These are phyloP conservation scores for Pluvianellus socialis DNA, from an alignment of 2,113 vertebrate genomes.

Conservation along the genomic window DNA sequence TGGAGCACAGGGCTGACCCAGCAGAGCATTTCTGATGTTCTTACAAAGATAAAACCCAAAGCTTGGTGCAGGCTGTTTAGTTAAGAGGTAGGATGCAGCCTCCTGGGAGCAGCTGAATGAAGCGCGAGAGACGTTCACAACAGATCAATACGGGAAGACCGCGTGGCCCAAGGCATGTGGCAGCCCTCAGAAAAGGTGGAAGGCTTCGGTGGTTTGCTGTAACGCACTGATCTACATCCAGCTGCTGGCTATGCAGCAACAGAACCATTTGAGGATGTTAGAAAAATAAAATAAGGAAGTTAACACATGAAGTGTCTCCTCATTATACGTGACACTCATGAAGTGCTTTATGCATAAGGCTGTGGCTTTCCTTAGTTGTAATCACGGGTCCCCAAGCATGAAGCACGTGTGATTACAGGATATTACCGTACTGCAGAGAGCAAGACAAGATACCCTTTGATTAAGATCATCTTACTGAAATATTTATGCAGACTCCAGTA, in stretches of 20 bases:
- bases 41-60: neutral
- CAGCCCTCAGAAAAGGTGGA: neutral
- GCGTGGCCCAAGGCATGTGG: neutral
- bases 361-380: neutral
- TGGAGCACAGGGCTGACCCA: neutral
- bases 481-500: neutral
- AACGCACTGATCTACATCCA: neutral
- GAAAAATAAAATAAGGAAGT: neutral
- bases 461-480: neutral
- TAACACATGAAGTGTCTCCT: neutral
- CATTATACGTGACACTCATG: neutral
- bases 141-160: neutral
- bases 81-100: neutral
- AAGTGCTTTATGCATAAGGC: neutral
- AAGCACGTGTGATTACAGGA: neutral
- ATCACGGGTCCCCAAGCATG: neutral
- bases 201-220: neutral
- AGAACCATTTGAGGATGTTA: neutral
- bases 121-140: neutral
- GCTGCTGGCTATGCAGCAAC: neutral
- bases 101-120: neutral
- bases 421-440: neutral
- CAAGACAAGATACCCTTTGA: neutral
- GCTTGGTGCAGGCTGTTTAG: neutral
- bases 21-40: neutral